These are phyloP conservation scores for Galbula dea DNA, from an alignment of 2,113 vertebrate genomes.

Conservation along the genomic window DNA sequence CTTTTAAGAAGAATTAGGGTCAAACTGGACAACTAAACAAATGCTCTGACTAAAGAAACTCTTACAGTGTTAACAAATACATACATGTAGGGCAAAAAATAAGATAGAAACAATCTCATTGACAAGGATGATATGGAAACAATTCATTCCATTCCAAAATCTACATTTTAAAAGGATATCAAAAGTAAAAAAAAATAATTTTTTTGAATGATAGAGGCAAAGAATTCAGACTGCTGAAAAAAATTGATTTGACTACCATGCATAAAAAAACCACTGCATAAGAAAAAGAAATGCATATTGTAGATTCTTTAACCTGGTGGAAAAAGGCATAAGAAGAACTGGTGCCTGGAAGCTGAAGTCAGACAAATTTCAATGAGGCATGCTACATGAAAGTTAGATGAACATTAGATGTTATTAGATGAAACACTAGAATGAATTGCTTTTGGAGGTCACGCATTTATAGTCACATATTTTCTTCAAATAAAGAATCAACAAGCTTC, in stretches of 20 bases:
- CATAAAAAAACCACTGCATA: background rate
- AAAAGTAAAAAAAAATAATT: background rate
- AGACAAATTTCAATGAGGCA: background rate
- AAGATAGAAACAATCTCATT: background rate
- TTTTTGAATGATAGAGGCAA: background rate
- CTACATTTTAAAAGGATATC: background rate
- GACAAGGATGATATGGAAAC: background rate
- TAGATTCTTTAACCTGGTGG: background rate
- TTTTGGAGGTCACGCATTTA: background rate
- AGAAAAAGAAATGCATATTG: background rate
- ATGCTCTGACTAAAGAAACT: background rate
- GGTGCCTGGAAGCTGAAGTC: background rate
- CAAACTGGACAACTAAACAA: background rate
- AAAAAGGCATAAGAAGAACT: background rate
- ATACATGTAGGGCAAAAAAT: background rate
- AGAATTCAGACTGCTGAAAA: background rate
- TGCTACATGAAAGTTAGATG: background rate
- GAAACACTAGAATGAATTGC: background rate
- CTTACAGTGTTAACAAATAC: background rate
- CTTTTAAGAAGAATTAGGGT: background rate
- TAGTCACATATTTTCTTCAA: background rate
- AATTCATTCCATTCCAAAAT: background rate
- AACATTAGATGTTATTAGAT: background rate
- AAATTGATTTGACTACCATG: background rate
- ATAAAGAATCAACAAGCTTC: background rate